Percentiles rank a stretch among this genome's conserved stretches.
Conservation (phyloP, 2,888 invertebrate genomes). For the Plebejus anna region DNA sequence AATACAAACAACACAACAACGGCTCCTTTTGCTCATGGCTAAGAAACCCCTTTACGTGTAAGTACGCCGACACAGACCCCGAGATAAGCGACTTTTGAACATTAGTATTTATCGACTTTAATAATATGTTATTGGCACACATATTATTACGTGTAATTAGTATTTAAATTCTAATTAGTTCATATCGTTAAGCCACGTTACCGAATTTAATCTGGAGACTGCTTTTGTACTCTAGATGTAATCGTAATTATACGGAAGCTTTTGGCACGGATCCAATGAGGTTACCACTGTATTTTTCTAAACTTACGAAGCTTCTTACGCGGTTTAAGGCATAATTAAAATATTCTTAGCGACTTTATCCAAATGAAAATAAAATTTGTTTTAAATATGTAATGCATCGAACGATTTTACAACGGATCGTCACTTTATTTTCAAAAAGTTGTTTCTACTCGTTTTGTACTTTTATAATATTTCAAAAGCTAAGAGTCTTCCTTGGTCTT, state of each 20-base stretch:
- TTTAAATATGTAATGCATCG: slow-evolving; percentile 55
- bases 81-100: slow-evolving; percentile 82
- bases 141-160: slow-evolving; percentile 40
- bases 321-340: slow-evolving; percentile 50
- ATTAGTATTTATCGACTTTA: slow-evolving; percentile 35
- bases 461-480: slow-evolving; percentile 62
- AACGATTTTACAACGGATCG: slow-evolving; percentile 46
- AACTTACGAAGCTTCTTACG: slow-evolving; percentile 59
- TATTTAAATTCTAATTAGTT: slow-evolving; percentile 54
- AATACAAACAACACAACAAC: slow-evolving; percentile 85
- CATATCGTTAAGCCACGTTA: slow-evolving; percentile 76
- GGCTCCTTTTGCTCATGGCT: slow-evolving; percentile 88
- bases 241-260: slow-evolving; percentile 68
- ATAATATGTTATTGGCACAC: slow-evolving; percentile 39
- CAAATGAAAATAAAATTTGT: slow-evolving; percentile 44
- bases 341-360: slow-evolving; percentile 41
- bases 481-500: slow-evolving; percentile 74
- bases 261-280: slow-evolving; percentile 65
- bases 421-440: slow-evolving; percentile 41
- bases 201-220: slow-evolving; percentile 81
- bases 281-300: slow-evolving; percentile 78
- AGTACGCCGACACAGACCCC: slow-evolving; percentile 86
- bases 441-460: slow-evolving; percentile 69
- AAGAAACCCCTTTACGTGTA: slow-evolving; percentile 87
- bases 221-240: slow-evolving; percentile 77